Percentiles rank a stretch among this genome's conserved stretches.
Evolutionary conservation across 2,113 vertebrate genomes (phyloP).

Genomic region (Motacilla alba): DNA sequence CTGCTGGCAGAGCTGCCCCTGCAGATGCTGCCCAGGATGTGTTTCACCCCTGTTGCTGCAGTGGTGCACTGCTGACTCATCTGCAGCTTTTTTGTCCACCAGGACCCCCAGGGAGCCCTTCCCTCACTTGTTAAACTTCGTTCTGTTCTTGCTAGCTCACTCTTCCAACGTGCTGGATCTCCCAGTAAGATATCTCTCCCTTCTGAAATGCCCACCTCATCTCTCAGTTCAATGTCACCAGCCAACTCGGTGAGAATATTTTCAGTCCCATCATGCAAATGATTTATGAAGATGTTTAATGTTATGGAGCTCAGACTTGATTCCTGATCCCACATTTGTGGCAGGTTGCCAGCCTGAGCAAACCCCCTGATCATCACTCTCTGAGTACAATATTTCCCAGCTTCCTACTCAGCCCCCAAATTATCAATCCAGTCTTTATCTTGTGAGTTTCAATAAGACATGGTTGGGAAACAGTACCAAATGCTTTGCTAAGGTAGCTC

Average conservation of each 20-base stretch:
- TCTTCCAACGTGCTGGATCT: neutral
- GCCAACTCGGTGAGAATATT: neutral
- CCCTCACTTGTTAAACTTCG: neutral
- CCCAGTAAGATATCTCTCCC: neutral
- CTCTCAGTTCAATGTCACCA: neutral
- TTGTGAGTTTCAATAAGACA: neutral
- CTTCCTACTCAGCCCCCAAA: neutral
- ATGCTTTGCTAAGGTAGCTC: neutral
- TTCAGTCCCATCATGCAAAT: neutral
- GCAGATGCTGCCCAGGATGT: fast-evolving
- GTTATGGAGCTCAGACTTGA: neutral
- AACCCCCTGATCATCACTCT: neutral
- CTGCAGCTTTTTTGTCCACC: neutral
- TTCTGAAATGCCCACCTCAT: neutral
- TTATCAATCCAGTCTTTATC: neutral
- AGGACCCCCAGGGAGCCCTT: neutral
- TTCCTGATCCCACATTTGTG: neutral
- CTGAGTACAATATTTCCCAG: fast-evolving
- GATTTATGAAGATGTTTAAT: neutral
- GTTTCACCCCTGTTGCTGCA: neutral
- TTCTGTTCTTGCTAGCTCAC: neutral
- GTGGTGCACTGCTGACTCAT: neutral
- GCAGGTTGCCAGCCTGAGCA: neutral
- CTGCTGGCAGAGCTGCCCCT: neutral
- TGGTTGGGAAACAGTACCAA: neutral